These are phyloP conservation scores for Fulica atra DNA, from an alignment of 2,113 vertebrate genomes.

Conservation along the genomic window DNA sequence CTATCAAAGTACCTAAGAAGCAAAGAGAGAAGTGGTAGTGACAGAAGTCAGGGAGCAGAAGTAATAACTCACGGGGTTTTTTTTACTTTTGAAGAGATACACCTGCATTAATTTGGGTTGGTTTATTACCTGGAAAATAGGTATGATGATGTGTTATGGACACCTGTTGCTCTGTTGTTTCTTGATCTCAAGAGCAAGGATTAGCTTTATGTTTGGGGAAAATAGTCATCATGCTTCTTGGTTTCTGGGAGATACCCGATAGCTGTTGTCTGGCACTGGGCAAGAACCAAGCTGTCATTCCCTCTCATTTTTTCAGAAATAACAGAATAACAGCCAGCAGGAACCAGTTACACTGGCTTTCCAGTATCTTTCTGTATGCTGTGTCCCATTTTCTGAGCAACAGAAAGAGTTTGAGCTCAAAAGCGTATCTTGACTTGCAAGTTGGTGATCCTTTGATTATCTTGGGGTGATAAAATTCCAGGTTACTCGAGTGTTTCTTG, in stretches of 20 bases:
- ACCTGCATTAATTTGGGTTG: background rate
- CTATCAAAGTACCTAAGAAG: background rate
- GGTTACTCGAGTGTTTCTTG: background rate
- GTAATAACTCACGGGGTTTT: rapidly evolving
- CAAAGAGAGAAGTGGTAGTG: background rate
- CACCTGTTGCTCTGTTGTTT: background rate
- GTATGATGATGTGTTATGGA: background rate
- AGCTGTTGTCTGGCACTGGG: background rate
- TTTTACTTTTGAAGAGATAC: background rate
- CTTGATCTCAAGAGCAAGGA: background rate
- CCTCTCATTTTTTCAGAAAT: background rate
- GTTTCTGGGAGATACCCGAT: background rate
- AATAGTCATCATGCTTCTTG: background rate
- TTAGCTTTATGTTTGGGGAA: background rate
- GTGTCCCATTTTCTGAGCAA: background rate
- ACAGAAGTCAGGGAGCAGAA: background rate
- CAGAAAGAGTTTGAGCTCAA: background rate
- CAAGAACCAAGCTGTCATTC: background rate
- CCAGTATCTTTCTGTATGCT: background rate
- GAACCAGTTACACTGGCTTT: background rate
- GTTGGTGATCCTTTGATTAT: background rate
- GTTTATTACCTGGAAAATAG: background rate
- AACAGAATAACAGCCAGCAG: background rate
- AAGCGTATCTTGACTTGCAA: too few relatives aligned
- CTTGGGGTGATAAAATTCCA: background rate